Base-by-base conservation (phyloP, 2,797 vertebrate species). In the Bovichtus variegatus region DNA sequence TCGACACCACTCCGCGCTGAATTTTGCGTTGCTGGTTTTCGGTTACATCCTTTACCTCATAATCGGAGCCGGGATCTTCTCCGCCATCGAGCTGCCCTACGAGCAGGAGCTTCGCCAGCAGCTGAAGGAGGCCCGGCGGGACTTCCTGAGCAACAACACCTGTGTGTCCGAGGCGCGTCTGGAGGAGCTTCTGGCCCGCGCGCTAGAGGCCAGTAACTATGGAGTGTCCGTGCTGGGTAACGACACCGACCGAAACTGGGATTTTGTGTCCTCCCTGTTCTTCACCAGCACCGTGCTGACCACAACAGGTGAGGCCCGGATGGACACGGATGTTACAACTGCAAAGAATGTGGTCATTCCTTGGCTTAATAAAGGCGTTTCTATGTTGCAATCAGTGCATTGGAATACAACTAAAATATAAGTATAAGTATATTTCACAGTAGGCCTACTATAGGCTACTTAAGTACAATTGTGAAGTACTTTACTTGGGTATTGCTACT, bases 281-380 rank as follows among this genome's bases (percentile, higher is more conserved):
- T 99, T 99, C 91, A 96, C 96, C 90, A 99, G 97, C 95, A 99
- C 98, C 4, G 97, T 99, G 66, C 95, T 99, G 53, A 97, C 97
- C 83, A 99, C 98, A 34, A 98, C 97, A 83, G 97, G 98, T 99
- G 94, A 94, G 93, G 15, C 34, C 46, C 1, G 5, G 8, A n/a
- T n/a, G 21, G 15, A 5, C 18, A 10, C 74, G 64, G 43, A 54
- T 69, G 61, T 13, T 19, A 12, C 5, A 18, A 27, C 36, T 44
- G 38, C n/a, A n/a, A n/a, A n/a, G n/a, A 11, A 31, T 31, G 51
- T 11, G 43, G 15, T 3, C n/a, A 8, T 40, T 47, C 7, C 8
- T 36, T 1, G 12, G 13, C 6, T 38, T 16, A 46, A 18, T 46
- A 15, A 9, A 40, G 9, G 5, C 0, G 25, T 74, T 47, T 1